phyloP scores from a whole-genome alignment of 2,113 vertebrate genomes.

The Vulpes lagopus region DNA sequence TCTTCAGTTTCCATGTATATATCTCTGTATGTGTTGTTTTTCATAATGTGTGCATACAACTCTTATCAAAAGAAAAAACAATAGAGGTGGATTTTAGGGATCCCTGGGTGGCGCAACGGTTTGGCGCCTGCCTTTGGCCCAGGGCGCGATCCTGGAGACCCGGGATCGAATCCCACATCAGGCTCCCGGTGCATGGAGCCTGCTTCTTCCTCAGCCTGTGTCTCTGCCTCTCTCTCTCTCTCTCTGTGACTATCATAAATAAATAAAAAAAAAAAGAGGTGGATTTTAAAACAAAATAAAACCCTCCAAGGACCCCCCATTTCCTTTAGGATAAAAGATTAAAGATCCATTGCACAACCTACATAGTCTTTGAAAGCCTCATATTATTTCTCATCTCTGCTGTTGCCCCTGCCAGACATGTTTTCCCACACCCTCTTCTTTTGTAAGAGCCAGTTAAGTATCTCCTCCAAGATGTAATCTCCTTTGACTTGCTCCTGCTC shows the following conservation, averaged over 20 bases:
- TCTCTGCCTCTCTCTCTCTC: no score
- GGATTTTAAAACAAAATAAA: conserved; percentile 25
- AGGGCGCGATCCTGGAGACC: no score
- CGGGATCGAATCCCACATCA: no score
- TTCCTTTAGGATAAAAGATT: conserved; percentile 1
- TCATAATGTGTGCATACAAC: background rate
- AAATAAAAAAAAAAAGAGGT: no score
- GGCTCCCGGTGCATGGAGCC: no score
- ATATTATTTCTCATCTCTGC: background rate
- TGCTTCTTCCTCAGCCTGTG: no score
- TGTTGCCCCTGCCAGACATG: background rate
- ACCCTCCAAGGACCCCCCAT: background rate
- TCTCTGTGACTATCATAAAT: no score
- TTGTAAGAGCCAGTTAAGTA: background rate
- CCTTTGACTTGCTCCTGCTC: background rate
- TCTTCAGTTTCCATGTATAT: background rate
- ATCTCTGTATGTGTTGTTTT: background rate
- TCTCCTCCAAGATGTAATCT: background rate
- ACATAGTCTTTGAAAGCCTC: background rate
- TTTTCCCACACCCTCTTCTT: background rate
- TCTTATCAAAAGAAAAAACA: background rate
- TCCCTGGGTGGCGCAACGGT: no score
- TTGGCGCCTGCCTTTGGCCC: no score
- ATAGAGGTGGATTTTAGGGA: background rate
- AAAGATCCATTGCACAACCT: background rate